Evolutionary conservation across 2,888 invertebrate species (phyloP).

Genomic region (Tetragnatha montana): DNA sequence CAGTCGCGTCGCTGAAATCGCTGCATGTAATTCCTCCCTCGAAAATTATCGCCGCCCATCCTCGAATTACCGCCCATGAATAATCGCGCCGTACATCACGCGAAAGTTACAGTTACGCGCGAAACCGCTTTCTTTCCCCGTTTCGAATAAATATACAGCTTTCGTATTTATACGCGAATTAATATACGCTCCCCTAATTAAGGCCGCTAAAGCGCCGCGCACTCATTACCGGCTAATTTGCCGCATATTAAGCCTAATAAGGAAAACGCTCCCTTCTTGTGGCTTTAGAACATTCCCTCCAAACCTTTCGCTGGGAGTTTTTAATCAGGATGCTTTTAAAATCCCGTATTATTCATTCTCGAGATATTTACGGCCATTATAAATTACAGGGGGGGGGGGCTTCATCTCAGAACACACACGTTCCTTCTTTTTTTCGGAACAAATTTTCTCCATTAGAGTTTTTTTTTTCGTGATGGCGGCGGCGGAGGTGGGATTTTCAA

Average conservation of each 20-base stretch:
- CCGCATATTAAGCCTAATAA: conserved; percentile 9
- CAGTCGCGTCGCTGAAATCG: too few relatives aligned
- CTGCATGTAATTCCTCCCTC: too few relatives aligned
- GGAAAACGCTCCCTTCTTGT: neutral
- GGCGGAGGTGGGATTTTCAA: neutral
- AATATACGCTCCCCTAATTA: neutral
- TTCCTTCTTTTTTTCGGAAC: neutral
- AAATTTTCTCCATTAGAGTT: neutral
- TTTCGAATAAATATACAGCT: neutral
- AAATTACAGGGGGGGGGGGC: neutral
- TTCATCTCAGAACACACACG: neutral
- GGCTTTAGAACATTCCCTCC: neutral
- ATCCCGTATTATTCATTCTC: neutral
- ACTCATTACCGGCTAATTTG: neutral
- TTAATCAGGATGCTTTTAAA: neutral
- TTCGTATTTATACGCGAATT: neutral
- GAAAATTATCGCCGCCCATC: neutral
- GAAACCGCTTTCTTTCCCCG: neutral
- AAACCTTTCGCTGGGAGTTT: neutral
- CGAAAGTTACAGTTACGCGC: neutral
- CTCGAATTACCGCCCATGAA: neutral
- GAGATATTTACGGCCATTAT: conserved; percentile 13
- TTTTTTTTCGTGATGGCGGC: neutral
- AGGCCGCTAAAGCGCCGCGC: neutral
- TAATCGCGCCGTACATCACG: neutral